A percentile compares a stretch with the other conserved stretches of the same genome.
These are phyloP conservation scores for Synergus laeviventris DNA, from an alignment of 2,888 invertebrate species.

Conservation along the genomic window DNA sequence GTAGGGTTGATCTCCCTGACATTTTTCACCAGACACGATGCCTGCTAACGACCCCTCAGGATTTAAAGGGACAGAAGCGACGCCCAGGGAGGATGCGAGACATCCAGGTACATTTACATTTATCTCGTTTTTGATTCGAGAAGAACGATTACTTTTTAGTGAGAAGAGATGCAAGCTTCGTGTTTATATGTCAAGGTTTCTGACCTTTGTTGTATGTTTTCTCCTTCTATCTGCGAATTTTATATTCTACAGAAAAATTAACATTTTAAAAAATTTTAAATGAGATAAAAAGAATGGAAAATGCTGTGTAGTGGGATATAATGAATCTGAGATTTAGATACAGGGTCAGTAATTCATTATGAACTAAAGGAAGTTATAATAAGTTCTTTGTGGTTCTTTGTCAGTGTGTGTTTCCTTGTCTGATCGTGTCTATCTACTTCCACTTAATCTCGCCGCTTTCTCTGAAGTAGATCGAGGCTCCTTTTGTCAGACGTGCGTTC, in stretches of 20 bases:
- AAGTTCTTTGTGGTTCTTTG: neutral
- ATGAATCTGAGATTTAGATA: neutral
- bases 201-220: neutral
- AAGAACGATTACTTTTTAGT: constrained; percentile 14
- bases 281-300: neutral
- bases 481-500: neutral
- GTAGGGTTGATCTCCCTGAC: constrained; percentile 20
- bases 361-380: neutral
- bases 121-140: constrained; percentile 16
- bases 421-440: neutral
- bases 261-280: too few species aligned
- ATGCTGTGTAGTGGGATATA: neutral
- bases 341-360: neutral
- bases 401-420: neutral
- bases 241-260: neutral
- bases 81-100: neutral
- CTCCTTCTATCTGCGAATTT: neutral
- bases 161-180: constrained; percentile 1
- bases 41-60: constrained; percentile 18
- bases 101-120: constrained; percentile 35
- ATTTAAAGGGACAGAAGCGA: neutral
- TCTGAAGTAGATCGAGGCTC: neutral
- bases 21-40: constrained; percentile 24
- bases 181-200: neutral
- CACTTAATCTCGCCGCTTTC: neutral